Base-by-base conservation (phyloP, 2,888 invertebrate species). In the Rugalucina vietnamica region DNA sequence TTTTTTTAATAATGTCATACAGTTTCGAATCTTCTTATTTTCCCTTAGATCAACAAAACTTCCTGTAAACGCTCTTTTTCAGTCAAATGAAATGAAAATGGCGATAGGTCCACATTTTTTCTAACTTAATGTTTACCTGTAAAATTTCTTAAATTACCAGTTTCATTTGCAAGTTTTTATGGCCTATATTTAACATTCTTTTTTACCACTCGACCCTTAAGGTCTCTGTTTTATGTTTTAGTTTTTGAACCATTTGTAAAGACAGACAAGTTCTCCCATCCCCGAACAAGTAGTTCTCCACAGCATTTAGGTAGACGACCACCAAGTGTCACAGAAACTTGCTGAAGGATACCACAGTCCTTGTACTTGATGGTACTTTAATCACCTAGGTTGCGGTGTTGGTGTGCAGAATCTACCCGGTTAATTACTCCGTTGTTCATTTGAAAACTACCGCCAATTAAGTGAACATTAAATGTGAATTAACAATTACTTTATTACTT, bases 111-210 rank as follows among this genome's bases (percentile, higher is more conserved):
- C 18, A 43, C 43, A 43, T 18, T 43, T 43, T 43, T 43, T 18
- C 18, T 8, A 18, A 18, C 18, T 43, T 43, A 43, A 43, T 43
- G 60, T 60, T 60, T 60, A 60, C 60, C 24, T 60, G 24, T 60
- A 24, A 60, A n/a, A n/a, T 60, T 60, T 60, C 24, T 27, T 27
- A 60, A 60, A 60, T 60, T 60, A 60, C 27, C 18, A 65, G 65
- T 65, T 65, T 65, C 32, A 34, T 65, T 65, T 65, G 24, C 65
- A 65, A 65, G 24, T 65, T 65, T 65, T 29, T 65, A 65, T 65
- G 34, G 65, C 65, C 65, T 34, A 29, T 65, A 34, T 32, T 65
- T 65, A 65, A 65, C 65, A 65, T 65, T 65, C 65, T 65, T 65
- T 65, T n/a, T 34, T 21, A 4, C 12, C 24, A 32, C 65, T 34